A percentile compares a stretch with the other conserved stretches of the same genome.
Evolutionary conservation across 2,888 invertebrate genomes (phyloP).

Genomic region (Beris morrisii): DNA sequence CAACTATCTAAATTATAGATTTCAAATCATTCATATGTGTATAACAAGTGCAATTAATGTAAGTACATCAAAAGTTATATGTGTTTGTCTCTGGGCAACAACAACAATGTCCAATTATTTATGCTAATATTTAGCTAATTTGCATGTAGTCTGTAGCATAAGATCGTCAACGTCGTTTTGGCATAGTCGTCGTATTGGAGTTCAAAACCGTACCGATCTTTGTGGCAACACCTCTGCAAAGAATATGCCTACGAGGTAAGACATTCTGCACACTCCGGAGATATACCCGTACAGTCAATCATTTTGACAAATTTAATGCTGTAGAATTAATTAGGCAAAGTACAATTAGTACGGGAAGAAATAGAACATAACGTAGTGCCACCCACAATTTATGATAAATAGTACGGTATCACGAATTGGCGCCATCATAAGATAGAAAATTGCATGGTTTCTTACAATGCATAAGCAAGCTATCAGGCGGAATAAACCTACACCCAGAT

Average conservation of each 20-base stretch:
- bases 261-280: too few species aligned
- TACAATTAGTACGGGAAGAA: slow-evolving; percentile 24
- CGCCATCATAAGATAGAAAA: slow-evolving; percentile 27
- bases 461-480: too few species aligned
- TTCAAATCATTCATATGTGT: too few species aligned
- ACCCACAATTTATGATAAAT: slow-evolving; percentile 31
- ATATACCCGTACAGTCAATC: slow-evolving; percentile 17
- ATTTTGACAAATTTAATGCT: slow-evolving; percentile 32
- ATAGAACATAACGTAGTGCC: slow-evolving; percentile 21
- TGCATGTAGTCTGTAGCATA: neutral
- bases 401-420: slow-evolving; percentile 28
- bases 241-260: neutral
- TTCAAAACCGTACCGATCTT: too few species aligned
- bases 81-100: slow-evolving; percentile 2
- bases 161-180: too few species aligned
- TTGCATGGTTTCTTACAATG: slow-evolving; percentile 14
- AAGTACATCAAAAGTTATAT: too few species aligned
- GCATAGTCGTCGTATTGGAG: too few species aligned
- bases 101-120: slow-evolving; percentile 19
- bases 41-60: too few species aligned
- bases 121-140: slow-evolving; percentile 22
- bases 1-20: too few species aligned
- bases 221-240: slow-evolving; percentile 24
- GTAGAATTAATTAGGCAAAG: slow-evolving; percentile 20
- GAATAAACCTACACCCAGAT: too few species aligned